These are phyloP conservation scores for Nemotelus nigrinus DNA, from an alignment of 2,888 invertebrate genomes.

Conservation along the genomic window DNA sequence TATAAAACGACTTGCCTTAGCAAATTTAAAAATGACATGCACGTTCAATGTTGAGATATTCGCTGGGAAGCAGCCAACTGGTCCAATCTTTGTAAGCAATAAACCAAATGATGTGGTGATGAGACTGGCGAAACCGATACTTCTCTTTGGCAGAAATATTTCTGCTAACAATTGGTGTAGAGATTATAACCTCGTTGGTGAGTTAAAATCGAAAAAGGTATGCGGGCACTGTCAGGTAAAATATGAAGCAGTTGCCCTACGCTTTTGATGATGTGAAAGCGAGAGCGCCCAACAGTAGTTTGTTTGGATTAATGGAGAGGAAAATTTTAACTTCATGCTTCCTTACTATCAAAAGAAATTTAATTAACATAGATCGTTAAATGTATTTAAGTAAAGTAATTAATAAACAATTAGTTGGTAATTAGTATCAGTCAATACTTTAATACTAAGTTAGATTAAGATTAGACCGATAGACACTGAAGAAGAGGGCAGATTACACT, in stretches of 20 bases:
- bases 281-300: not conserved
- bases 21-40: conserved; percentile 51
- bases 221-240: not conserved
- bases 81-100: conserved; percentile 50
- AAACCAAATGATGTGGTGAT: conserved; percentile 45
- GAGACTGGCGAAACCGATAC: conserved; percentile 20
- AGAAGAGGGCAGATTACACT: too few species aligned
- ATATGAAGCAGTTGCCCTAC: not conserved
- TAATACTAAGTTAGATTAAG: too few species aligned
- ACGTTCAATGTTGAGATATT: conserved; percentile 55
- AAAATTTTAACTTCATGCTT: too few species aligned
- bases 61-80: conserved; percentile 53
- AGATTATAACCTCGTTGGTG: not conserved
- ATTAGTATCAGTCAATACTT: too few species aligned
- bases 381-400: too few species aligned
- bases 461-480: too few species aligned
- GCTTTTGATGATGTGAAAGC: not conserved
- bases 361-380: too few species aligned
- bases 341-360: too few species aligned
- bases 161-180: too few species aligned
- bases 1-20: conserved; percentile 27
- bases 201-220: not conserved
- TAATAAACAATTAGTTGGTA: too few species aligned
- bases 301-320: too few species aligned
- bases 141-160: not conserved